Base-by-base conservation (phyloP, 2,113 vertebrate genomes). In the Telmatochromis brachygnathus region DNA sequence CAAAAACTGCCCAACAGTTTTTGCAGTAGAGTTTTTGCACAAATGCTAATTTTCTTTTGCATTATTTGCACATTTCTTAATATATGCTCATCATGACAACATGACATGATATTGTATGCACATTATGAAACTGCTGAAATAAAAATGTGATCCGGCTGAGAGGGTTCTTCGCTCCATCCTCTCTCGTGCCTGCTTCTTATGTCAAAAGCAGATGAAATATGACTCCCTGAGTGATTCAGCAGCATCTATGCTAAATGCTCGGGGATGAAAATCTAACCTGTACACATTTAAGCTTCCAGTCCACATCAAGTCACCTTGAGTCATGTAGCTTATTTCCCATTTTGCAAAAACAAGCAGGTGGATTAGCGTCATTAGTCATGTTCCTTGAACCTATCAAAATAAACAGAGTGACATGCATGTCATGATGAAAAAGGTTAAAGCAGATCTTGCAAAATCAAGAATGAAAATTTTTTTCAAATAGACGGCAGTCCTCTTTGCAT, bases 121-220 rank as follows among this genome's bases (percentile, higher is more conserved):
- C 2, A 68, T 75, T 47, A 47, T 47, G 39, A 45, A 75, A 75
- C 79, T 56, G 37, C 33, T 45, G 15, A 11, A 37, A 79, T 82
- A 70, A 60, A 77, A 83, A 81, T 49, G 17, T 56, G 65, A 89
- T 79, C 56, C 56, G 6, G 33, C 79, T 10, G 26, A 77, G 9
- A 51, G 62, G 19, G 37, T n/a, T 75, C 79, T 82, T 70, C 13
- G 1, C n/a, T 9, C 51, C 73, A 54, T 80, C 79, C 37, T 77
- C 42, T 89, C 49, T 91, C 28, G 70, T 39, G 80, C 23, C 56
- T 47, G 77, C 88, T 90, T 56, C 73, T 84, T 88, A 82, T 83
- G 62, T 42, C 35, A 33, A 33, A 58, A 65, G 55, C 68, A 84
- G 62, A 84, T 83, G 80, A 84, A 93, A 89, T 79, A 33, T 26